Evolutionary conservation across 2,888 invertebrate genomes (phyloP), one percentile per base, ranked within the genome.

Genomic region (Euplagia quadripunctaria): DNA sequence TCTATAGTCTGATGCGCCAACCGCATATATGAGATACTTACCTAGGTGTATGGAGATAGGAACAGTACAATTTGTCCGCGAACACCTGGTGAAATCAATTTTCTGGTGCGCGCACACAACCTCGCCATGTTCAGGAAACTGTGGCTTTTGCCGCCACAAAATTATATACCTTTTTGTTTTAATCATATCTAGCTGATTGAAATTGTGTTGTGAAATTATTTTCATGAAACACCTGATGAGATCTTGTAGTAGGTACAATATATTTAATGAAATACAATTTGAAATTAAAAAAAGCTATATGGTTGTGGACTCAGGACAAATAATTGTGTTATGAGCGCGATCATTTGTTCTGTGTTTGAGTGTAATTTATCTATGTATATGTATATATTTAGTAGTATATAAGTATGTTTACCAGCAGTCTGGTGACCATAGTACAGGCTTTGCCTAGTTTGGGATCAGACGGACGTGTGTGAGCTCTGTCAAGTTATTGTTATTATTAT

Each of bases 21-120:
- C n/a, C n/a, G 46, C 16, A 43, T 0, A 6, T n/a, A 41, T 8
- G 42, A 43, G 9, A 41, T 51, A 70, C n/a, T 41, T 49, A 51
- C 63, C 17, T 63, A 41, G 31, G 31, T 2, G 67, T n/a, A 20
- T 71, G 43, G 41, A 42, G 31, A 74, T 72, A 79, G 82, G 72
- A 80, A 81, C 81, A 81, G 80, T 82, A 81, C 86, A 82, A 86
- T 86, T 84, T 83, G 77, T 79, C 80, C 74, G 61, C 76, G 82
- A 83, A 82, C 90, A 90, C 89, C 90, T 90, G 90, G 82, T 83
- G 82, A 89, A 90, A 89, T 88, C 89, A 89, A 90, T 90, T 90
- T 89, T 89, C 89, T 89, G 90, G 85, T 89, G 70, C 75, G 83
- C 85, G 86, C 79, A 79, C 84, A 83, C 85, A 89, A 73, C 77